These are phyloP conservation scores for Delia radicum DNA, from an alignment of 1,140 invertebrate genomes.

Conservation along the genomic window DNA sequence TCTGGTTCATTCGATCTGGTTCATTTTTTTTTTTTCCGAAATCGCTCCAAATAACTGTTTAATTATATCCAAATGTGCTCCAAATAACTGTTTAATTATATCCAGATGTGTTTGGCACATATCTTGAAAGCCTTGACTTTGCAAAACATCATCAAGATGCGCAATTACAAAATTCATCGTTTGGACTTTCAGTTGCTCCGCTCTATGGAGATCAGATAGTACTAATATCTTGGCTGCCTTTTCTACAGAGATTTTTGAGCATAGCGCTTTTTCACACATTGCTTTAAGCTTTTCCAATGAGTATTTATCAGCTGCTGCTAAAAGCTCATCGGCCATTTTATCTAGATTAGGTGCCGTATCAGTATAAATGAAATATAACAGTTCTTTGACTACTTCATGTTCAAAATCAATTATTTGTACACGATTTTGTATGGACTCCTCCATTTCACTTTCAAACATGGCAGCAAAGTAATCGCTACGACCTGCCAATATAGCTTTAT, in stretches of 20 bases:
- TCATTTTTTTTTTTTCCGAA: too few species aligned
- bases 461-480: constrained; percentile 45
- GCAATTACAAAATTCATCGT: too few species aligned
- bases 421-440: constrained; percentile 63
- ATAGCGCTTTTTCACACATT: constrained; percentile 55
- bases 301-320: constrained; percentile 58
- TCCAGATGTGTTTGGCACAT: too few species aligned
- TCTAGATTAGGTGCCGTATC: constrained; percentile 64
- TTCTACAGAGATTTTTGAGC: background rate
- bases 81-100: too few species aligned
- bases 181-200: too few species aligned
- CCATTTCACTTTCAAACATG: constrained; percentile 72
- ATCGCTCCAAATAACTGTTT: too few species aligned
- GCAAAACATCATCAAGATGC: too few species aligned
- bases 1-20: too few species aligned
- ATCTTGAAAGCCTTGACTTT: too few species aligned
- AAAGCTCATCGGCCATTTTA: constrained; percentile 54
- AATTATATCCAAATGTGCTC: too few species aligned
- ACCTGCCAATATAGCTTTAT: background rate
- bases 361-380: constrained; percentile 69
- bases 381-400: constrained; percentile 64
- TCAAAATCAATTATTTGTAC: constrained; percentile 65
- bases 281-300: constrained; percentile 55
- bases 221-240: background rate
- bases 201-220: background rate